Evolutionary conservation across 2,113 vertebrate genomes (phyloP).

Genomic region (Lota lota): DNA sequence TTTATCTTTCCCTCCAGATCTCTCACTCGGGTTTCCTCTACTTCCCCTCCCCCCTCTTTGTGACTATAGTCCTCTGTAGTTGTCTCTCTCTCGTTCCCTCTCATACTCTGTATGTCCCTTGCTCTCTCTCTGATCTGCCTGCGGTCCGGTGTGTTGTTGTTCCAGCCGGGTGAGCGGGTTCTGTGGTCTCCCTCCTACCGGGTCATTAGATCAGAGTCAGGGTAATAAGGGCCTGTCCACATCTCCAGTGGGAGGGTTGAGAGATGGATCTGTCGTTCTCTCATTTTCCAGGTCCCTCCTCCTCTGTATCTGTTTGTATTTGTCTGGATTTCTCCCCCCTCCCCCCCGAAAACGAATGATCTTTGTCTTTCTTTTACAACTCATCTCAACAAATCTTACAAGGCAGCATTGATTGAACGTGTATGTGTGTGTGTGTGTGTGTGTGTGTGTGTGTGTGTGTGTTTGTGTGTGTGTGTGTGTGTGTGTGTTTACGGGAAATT

Average conservation of each 20-base stretch:
- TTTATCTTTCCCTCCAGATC: not conserved
- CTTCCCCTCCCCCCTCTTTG: not conserved
- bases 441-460: conserved; percentile 22
- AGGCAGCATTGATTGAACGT: too few species aligned
- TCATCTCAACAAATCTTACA: too few species aligned
- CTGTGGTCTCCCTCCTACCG: not conserved
- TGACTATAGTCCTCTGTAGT: not conserved
- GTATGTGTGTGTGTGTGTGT: not conserved
- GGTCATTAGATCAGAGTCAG: too few species aligned
- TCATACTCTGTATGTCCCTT: not conserved
- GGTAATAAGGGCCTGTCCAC: conserved; percentile 7
- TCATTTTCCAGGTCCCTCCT: not conserved
- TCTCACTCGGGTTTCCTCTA: not conserved
- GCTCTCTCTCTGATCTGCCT: not conserved
- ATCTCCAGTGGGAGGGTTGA: conserved; percentile 55
- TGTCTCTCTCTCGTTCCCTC: not conserved
- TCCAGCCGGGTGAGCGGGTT: too few species aligned
- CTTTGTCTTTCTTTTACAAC: not conserved
- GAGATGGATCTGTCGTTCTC: conserved; percentile 5
- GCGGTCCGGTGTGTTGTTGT: too few species aligned
- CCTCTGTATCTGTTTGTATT: too few species aligned
- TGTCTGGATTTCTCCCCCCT: too few species aligned
- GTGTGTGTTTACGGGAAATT: not conserved
- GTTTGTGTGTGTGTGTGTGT: conserved; percentile 22
- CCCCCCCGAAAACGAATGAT: not conserved